Evolutionary conservation across 1,140 invertebrate species (phyloP), one percentile per base, ranked within the genome.

Genomic region (Diorhabda carinulata): DNA sequence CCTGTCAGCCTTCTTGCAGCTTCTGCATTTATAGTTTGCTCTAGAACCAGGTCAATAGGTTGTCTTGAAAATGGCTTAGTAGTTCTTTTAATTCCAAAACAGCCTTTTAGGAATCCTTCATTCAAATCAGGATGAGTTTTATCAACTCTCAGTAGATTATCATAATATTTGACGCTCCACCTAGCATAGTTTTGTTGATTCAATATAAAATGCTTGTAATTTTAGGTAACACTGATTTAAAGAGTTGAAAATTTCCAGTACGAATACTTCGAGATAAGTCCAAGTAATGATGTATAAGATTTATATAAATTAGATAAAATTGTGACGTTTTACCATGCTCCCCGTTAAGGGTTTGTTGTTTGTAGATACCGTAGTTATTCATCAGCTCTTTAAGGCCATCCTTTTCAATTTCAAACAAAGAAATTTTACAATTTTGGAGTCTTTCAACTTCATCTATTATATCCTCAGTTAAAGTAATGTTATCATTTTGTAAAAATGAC

Each of bases 261-360:
- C 25, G 25, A 25, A 25, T 25, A 25, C 25, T 25, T 25, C 25
- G 25, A 25, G 25, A 25, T 25, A 25, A 25, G 25, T 25, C 25
- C 25, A 25, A 25, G 25, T 25, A 25, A 25, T 25, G 25, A 25
- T 25, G 25, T 25, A 25, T 25, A 25, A 25, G 25, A 25, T 25
- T 25, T 25, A 25, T 25, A 25, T 25, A 25, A 25, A 25, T 45
- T 25, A 25, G 25, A 63, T 64, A 63, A 60, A 62, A 80, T 57
- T 81, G 78, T 3, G 78, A 44, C 41, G 80, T 81, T 77, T 79
- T 79, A 5, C 79, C 77, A 61, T 76, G 64, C 10, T 74, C 72
- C 64, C 76, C 77, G 57, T 72, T 52, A 3, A 76, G 59, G 61
- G 74, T 77, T 64, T 69, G 61, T 66, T 73, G 8, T 57, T 70